phyloP scores from a whole-genome alignment of 1,140 invertebrate species.

The Apis cerana region DNA sequence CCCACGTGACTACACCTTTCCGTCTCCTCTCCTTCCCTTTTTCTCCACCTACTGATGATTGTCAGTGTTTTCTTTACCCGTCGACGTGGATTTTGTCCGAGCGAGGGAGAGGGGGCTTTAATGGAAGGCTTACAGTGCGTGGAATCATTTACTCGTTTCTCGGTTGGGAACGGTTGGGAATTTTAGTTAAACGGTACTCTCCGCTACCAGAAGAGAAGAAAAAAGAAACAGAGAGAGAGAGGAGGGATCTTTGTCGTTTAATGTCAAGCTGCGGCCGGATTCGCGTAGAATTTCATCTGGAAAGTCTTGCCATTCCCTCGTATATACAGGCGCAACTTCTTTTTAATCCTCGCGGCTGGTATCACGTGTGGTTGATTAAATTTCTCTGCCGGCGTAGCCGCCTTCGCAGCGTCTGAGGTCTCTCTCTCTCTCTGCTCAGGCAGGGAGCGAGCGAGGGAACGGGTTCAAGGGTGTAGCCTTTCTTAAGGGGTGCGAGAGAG shows the following conservation, averaged over 20 bases:
- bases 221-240: not conserved
- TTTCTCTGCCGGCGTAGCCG: conserved; percentile 27
- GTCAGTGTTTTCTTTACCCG: conserved; percentile 34
- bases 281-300: conserved; percentile 1
- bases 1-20: conserved; percentile 72
- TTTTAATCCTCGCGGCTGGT: not conserved
- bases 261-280: not conserved
- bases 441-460: too few relatives aligned
- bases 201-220: not conserved
- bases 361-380: conserved; percentile 23
- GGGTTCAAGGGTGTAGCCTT: conserved; percentile 44
- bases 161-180: conserved; percentile 34
- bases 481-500: conserved; percentile 59
- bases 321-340: not conserved
- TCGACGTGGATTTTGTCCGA: conserved; percentile 37
- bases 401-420: conserved; percentile 44
- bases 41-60: conserved; percentile 57
- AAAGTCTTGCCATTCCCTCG: not conserved
- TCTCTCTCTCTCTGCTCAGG: not conserved
- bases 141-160: conserved; percentile 48
- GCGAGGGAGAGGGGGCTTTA: conserved; percentile 32
- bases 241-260: conserved; percentile 8
- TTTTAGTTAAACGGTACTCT: conserved; percentile 54
- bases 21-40: conserved; percentile 39
- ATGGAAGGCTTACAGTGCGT: conserved; percentile 54